Base-by-base conservation (phyloP, 2,888 invertebrate genomes). In the Steromphala cineraria region DNA sequence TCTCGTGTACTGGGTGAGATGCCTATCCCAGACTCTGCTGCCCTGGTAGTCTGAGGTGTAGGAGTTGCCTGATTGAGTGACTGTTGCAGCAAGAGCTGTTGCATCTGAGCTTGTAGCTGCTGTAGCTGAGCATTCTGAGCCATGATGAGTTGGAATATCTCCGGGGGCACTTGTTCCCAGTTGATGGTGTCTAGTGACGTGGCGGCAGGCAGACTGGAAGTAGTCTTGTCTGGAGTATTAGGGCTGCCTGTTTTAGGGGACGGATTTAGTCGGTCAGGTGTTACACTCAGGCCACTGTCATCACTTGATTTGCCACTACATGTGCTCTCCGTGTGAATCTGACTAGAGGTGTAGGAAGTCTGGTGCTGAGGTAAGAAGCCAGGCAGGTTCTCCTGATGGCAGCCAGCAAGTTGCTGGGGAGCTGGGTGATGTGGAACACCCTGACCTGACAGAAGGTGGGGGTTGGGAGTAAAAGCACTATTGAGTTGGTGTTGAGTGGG, bases 41-140 rank as follows among this genome's bases (percentile, higher is more conserved):
- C n/a, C 53, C 79, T 15, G 71, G 62, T 31, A 40, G 46, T 21
- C 28, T 13, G 74, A 13, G 62, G 79, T 15, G 52, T 67, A 15
- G 75, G 71, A 5, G 52, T 53, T 17, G 36, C 28, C 36, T 28
- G 19, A 15, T 19, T n/a, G 21, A 79, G 46, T 2, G 75, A 55
- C 79, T 91, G 91, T 40, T 87, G 85, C 0, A 86, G 53, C 53
- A 90, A 83, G 4, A 93, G 87, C 53, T 89, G 82, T 75, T 89
- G 86, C 31, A 93, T 90, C 84, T 93, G 93, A 28, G 89, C 87
- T 79, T 92, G 91, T 15, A 93, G 85, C 79, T 85, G 84, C 79
- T 90, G 89, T 53, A 93, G 85, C 83, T 92, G 92, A 53, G 87
- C 83, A 79, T 91, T 91, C 81, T 93, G 93, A 74, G 89, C 88